Evolutionary conservation across 2,888 invertebrate genomes (phyloP).

Genomic region (Anarsia innoxiella): DNA sequence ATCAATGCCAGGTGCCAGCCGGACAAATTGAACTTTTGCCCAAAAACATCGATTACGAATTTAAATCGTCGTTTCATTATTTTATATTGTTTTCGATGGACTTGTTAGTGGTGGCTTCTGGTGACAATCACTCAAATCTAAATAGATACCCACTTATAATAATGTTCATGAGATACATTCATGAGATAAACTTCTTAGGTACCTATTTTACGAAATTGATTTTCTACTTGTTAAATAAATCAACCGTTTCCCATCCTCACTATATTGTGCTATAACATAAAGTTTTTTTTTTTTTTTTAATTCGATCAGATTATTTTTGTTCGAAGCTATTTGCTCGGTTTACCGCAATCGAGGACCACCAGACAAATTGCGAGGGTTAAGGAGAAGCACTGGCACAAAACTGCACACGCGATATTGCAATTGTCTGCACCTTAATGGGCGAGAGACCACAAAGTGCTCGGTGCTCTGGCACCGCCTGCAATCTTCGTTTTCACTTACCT

Average conservation of each 20-base stretch:
- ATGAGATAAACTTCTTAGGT: too few species aligned
- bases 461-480: slow-evolving; percentile 1
- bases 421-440: slow-evolving; percentile 6
- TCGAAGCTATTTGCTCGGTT: neutral
- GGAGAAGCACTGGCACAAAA: neutral
- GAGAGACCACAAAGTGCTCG: slow-evolving; percentile 2
- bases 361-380: neutral
- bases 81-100: neutral
- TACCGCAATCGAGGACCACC: too few species aligned
- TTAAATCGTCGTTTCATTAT: too few species aligned
- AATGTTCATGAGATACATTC: too few species aligned
- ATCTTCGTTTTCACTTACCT: slow-evolving; percentile 9
- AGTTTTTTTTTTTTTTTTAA: too few species aligned
- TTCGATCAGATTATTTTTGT: neutral
- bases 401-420: slow-evolving; percentile 3
- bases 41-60: neutral
- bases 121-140: too few species aligned
- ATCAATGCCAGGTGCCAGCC: neutral
- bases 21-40: neutral
- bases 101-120: too few species aligned
- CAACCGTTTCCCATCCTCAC: too few species aligned
- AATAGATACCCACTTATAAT: too few species aligned
- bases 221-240: too few species aligned
- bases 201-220: too few species aligned
- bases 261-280: too few species aligned